These are phyloP conservation scores for Caenorhabditis becei DNA, from an alignment of 2,888 invertebrate species.

Conservation along the genomic window DNA sequence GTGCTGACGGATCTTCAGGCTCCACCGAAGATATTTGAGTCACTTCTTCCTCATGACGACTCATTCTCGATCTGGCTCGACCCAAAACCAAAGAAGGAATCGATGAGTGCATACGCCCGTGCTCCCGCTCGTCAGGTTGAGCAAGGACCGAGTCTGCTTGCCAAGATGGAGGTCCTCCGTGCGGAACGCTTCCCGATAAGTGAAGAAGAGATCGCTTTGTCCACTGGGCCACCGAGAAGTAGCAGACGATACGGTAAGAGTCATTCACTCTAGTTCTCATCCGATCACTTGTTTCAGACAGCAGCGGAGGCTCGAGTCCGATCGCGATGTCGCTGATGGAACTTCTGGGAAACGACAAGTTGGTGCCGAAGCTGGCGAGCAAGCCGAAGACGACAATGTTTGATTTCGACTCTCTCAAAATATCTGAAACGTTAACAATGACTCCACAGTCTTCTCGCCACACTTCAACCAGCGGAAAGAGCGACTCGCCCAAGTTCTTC, in stretches of 20 bases:
- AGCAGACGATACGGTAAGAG: background rate
- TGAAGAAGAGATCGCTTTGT: slow-evolving; percentile 31
- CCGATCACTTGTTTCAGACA: background rate
- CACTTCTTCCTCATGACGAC: slow-evolving; percentile 50
- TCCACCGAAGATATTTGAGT: slow-evolving; percentile 50
- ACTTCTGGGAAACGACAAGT: slow-evolving; percentile 49
- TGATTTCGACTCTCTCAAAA: slow-evolving; percentile 51
- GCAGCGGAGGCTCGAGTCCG: slow-evolving; percentile 32
- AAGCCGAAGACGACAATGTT: slow-evolving; percentile 40
- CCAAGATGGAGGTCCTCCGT: slow-evolving; percentile 49
- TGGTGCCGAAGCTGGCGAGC: slow-evolving; percentile 12
- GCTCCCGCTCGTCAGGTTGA: background rate
- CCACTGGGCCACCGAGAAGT: background rate
- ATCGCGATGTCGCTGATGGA: slow-evolving; percentile 41
- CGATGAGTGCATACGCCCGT: background rate
- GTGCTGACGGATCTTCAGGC: slow-evolving; percentile 1
- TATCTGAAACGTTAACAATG: slow-evolving; percentile 26
- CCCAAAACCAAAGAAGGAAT: slow-evolving; percentile 33
- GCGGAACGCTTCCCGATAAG: slow-evolving; percentile 28
- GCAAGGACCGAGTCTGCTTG: slow-evolving; percentile 29
- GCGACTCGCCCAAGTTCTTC: slow-evolving; percentile 18
- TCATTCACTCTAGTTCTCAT: background rate
- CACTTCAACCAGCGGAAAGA: slow-evolving; percentile 1
- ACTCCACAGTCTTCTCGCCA: background rate
- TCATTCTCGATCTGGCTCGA: slow-evolving; percentile 61